phyloP scores from a whole-genome alignment of 2,888 invertebrate genomes.

The Frankliniella fusca region DNA sequence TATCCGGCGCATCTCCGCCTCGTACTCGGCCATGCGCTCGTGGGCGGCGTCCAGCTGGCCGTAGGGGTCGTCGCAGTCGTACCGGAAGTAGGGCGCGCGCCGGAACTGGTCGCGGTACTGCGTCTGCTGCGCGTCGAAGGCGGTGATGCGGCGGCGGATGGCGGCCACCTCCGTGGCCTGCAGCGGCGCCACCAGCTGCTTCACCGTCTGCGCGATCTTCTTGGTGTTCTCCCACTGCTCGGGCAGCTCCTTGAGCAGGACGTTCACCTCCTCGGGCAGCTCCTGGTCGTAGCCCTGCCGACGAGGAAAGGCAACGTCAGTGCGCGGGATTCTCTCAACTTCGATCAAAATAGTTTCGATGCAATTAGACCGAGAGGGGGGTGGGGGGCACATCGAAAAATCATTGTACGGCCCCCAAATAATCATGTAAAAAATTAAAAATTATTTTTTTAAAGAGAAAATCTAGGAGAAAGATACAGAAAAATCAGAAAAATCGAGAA shows the following conservation, averaged over 20 bases:
- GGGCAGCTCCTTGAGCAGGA: slow-evolving; percentile 83
- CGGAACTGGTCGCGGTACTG: slow-evolving; percentile 87
- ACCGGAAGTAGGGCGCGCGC: slow-evolving; percentile 54
- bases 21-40: slow-evolving; percentile 70
- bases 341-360: no score
- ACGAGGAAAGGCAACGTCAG: no score
- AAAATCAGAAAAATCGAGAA: no score
- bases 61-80: slow-evolving; percentile 69
- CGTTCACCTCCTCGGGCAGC: slow-evolving; percentile 92
- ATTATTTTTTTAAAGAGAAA: no score
- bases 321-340: no score
- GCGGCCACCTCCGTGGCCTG: slow-evolving; percentile 91
- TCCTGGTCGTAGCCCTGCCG: slow-evolving; percentile 86
- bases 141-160: slow-evolving; percentile 77
- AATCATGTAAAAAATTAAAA: no score
- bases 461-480: no score
- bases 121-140: slow-evolving; percentile 77
- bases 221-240: slow-evolving; percentile 95
- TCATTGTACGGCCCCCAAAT: no score
- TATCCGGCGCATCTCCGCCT: slow-evolving; percentile 79
- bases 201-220: slow-evolving; percentile 83
- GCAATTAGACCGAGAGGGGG: no score
- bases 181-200: slow-evolving; percentile 90
- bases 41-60: slow-evolving; percentile 72
- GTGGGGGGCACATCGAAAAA: no score